These are phyloP conservation scores for Megastigmus dorsalis DNA, from an alignment of 2,888 invertebrate genomes.

Conservation along the genomic window DNA sequence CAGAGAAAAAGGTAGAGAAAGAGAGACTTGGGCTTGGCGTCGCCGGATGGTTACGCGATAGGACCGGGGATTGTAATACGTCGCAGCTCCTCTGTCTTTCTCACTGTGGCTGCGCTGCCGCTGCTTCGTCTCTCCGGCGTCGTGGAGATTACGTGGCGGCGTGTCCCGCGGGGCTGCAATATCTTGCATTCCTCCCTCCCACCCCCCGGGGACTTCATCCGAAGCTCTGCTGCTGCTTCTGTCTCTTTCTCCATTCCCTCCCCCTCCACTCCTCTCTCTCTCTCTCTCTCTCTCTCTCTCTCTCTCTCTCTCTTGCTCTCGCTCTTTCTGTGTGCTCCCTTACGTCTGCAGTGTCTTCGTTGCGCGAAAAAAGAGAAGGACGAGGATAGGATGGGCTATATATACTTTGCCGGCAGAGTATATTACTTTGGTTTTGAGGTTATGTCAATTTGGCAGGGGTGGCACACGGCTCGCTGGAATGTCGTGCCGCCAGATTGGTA, in stretches of 20 bases:
- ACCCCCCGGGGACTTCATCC: slow-evolving; percentile 55
- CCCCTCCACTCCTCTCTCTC: slow-evolving; percentile 46
- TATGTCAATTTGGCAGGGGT: not conserved
- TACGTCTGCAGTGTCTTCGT: slow-evolving; percentile 26
- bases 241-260: too few species aligned
- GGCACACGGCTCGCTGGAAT: not conserved
- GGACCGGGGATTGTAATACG: slow-evolving; percentile 72
- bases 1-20: slow-evolving; percentile 40
- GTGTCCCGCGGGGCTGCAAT: slow-evolving; percentile 74
- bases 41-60: slow-evolving; percentile 35
- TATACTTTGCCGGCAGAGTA: slow-evolving; percentile 4
- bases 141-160: slow-evolving; percentile 72
- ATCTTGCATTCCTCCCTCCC: slow-evolving; percentile 71
- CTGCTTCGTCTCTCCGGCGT: slow-evolving; percentile 58
- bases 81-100: slow-evolving; percentile 60
- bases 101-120: not conserved
- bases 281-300: slow-evolving; percentile 39
- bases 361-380: not conserved
- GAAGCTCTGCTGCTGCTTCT: slow-evolving; percentile 50
- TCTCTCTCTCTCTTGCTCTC: slow-evolving; percentile 48
- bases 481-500: too few species aligned
- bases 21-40: slow-evolving; percentile 54
- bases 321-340: not conserved
- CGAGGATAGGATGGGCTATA: not conserved
- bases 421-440: slow-evolving; percentile 33